Conservation (phyloP, 2,888 invertebrate species). For the Chorisops tibialis region DNA sequence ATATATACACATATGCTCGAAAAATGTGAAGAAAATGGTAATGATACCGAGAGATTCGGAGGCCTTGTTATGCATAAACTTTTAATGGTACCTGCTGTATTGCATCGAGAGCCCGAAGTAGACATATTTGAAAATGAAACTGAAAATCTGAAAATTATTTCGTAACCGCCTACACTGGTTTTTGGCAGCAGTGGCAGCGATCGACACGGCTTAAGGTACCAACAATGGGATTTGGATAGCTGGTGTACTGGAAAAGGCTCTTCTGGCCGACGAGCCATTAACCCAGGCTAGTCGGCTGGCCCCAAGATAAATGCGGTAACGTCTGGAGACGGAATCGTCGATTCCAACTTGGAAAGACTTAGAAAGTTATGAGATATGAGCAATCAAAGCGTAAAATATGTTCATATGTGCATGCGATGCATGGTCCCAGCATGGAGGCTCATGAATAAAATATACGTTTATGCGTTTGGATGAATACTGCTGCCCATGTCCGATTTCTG, state of each 20-base stretch:
- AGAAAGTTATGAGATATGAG: constrained; percentile 26
- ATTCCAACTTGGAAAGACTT: not conserved
- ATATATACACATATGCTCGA: no score
- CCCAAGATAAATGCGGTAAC: constrained; percentile 15
- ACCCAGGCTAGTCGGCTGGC: constrained; percentile 2
- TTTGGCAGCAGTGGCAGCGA: not conserved
- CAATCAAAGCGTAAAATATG: constrained; percentile 23
- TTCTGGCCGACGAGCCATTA: not conserved
- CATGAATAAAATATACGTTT: constrained; percentile 26
- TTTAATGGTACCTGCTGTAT: not conserved
- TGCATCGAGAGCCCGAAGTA: not conserved
- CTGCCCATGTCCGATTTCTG: constrained; percentile 8
- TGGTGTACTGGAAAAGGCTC: not conserved
- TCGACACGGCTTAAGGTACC: not conserved
- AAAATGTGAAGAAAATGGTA: not conserved
- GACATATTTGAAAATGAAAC: not conserved
- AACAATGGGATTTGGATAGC: not conserved
- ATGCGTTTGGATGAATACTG: constrained; percentile 9
- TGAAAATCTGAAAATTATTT: constrained; percentile 12
- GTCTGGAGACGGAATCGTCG: not conserved
- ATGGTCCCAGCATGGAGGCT: constrained; percentile 21
- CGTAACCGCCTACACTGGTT: constrained; percentile 15
- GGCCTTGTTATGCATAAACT: not conserved
- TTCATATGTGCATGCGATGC: constrained; percentile 20
- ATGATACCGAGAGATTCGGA: no score